Base-by-base conservation (phyloP, 2,113 vertebrate genomes). In the Forbesichthys papilliferus region DNA sequence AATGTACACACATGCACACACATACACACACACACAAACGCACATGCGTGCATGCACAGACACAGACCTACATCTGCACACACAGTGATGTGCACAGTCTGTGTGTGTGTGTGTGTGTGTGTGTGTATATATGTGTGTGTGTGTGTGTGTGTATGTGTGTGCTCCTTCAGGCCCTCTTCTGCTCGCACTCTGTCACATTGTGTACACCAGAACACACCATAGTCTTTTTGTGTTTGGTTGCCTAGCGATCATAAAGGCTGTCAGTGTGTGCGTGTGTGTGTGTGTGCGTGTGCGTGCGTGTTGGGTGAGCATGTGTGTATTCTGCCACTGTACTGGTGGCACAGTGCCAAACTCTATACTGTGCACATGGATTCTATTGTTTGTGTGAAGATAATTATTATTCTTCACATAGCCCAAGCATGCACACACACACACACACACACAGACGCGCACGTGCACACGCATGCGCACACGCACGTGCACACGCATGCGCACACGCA, bases 161-260 rank as follows among this genome's bases (percentile, higher is more conserved):
- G 58, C 54, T 56, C 20, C 66, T 54, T 81, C 58, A 58, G 42
- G 61, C 33, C 66, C 77, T 74, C 62, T 76, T 9, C 8, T 60
- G 67, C 74, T 80, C 79, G 75, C 69, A 78, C 59, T 77, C 48
- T 80, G 78, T 83, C 79, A 85, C 77, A 82, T 71, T 84, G 77
- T 75, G 75, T 66, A 80, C 75, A 86, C 79, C 77, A 66, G 68
- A 88, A 69, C 75, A 64, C 9, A 66, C 66, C 80, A 71, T 60
- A 20, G 85, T 69, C 78, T 87, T 89, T 91, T 89, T 91, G 87
- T 91, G 81, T 81, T 77, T 18, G 57, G 90, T 90, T 92, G 90
- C 86, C 82, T 83, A 81, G 84, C 75, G 86, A 91, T 86, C 34
- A 74, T 78, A 69, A 77, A 71, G 48, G 74, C 64, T 79, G 73